phyloP scores from a whole-genome alignment of 2,797 vertebrate species.

The Gymnocypris eckloni region DNA sequence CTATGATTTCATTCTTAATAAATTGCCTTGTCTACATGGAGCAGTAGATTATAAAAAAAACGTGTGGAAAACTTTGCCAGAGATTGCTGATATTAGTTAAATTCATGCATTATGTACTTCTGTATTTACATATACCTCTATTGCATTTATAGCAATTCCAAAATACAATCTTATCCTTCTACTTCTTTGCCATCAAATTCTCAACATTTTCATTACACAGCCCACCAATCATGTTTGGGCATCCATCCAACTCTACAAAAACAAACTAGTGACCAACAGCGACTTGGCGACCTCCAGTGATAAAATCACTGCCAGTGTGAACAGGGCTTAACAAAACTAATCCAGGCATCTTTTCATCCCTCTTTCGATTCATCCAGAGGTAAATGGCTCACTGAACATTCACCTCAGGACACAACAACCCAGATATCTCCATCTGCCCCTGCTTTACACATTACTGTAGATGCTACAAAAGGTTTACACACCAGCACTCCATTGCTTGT shows the following conservation, averaged over 20 bases:
- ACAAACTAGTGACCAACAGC: conserved; percentile 5
- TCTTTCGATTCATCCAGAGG: background rate
- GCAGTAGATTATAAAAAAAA: background rate
- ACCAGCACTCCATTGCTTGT: background rate
- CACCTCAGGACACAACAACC: background rate
- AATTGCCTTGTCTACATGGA: conserved; percentile 54
- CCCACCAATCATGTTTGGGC: background rate
- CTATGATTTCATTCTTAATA: background rate
- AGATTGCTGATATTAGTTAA: background rate
- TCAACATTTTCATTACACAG: background rate
- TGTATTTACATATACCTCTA: background rate
- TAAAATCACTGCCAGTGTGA: background rate
- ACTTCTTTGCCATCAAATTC: background rate
- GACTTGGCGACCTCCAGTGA: background rate
- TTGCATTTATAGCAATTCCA: background rate
- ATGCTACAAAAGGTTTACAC: conserved; percentile 15
- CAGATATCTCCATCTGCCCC: conserved; percentile 4
- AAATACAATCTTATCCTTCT: background rate
- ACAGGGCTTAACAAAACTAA: background rate
- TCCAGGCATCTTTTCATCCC: background rate
- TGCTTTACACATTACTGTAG: conserved; percentile 7
- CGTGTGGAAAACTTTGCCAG: background rate
- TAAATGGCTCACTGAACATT: background rate
- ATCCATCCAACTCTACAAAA: background rate
- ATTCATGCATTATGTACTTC: background rate